These are phyloP conservation scores for Camponotus vicinus DNA, from an alignment of 1,140 invertebrate genomes.

Conservation along the genomic window DNA sequence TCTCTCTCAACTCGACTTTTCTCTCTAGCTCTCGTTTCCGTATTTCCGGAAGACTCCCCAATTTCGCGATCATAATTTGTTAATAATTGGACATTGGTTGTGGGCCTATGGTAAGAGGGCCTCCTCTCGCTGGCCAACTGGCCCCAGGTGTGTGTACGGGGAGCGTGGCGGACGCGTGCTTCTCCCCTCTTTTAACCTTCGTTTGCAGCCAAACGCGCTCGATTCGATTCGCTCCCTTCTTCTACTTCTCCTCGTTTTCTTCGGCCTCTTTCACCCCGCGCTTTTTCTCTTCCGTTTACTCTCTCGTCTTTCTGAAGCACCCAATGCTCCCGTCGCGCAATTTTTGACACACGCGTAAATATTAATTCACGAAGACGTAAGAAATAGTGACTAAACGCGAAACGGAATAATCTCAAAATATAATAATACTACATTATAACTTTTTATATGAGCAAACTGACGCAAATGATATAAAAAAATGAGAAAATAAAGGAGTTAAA, in stretches of 20 bases:
- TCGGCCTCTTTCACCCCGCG: conserved; percentile 41
- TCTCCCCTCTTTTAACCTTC: conserved; percentile 82
- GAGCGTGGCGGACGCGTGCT: conserved; percentile 85
- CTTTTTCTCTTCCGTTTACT: conserved; percentile 10
- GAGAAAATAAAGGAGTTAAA: background rate
- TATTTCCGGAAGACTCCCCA: conserved; percentile 74
- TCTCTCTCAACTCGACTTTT: background rate
- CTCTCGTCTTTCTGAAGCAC: conserved; percentile 9
- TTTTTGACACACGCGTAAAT: conserved; percentile 33
- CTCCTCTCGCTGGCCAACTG: conserved; percentile 75
- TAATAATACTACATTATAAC: background rate
- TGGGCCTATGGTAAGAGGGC: conserved; percentile 68
- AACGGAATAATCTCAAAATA: background rate
- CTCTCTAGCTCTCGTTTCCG: conserved; percentile 55
- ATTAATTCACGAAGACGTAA: conserved; percentile 9
- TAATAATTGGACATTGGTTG: conserved; percentile 82
- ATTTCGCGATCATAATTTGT: conserved; percentile 79
- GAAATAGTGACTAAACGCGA: background rate
- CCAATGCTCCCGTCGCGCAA: background rate
- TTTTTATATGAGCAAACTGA: background rate
- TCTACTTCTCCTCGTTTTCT: conserved; percentile 60
- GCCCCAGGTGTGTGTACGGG: conserved; percentile 76
- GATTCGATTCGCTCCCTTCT: conserved; percentile 69
- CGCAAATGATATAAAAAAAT: background rate
- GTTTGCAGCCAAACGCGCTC: conserved; percentile 67